These are phyloP conservation scores for Drosophila recens DNA, from an alignment of 2,888 invertebrate species.

Conservation along the genomic window DNA sequence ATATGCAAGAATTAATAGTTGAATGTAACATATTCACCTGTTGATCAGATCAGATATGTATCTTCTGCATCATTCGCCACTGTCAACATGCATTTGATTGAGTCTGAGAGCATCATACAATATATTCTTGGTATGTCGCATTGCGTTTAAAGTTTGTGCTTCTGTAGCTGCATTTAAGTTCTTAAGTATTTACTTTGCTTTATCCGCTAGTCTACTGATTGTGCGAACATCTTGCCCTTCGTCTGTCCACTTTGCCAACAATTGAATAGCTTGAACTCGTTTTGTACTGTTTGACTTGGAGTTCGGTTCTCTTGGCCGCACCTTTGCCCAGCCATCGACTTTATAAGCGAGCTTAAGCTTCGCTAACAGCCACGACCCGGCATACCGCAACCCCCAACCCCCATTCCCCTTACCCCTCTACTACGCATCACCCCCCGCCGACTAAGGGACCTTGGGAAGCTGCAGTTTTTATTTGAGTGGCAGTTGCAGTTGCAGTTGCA, in stretches of 20 bases:
- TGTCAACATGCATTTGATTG: slow-evolving; percentile 19
- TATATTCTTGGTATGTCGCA: slow-evolving; percentile 13
- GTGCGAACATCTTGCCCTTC: slow-evolving; percentile 28
- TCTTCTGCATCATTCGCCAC: neutral
- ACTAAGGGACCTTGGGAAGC: slow-evolving; percentile 28
- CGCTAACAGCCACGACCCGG: neutral
- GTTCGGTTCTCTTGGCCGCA: slow-evolving; percentile 22
- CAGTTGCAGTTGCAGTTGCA: slow-evolving; percentile 39
- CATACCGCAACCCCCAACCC: neutral
- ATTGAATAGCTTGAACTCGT: slow-evolving; percentile 47
- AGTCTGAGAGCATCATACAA: slow-evolving; percentile 6
- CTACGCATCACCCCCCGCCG: neutral
- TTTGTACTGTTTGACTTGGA: slow-evolving; percentile 34
- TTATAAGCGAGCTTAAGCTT: slow-evolving; percentile 36
- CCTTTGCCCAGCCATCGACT: slow-evolving; percentile 34
- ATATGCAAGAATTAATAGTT: neutral
- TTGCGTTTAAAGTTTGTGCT: slow-evolving; percentile 21
- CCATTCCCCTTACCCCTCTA: neutral
- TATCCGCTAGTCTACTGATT: slow-evolving; percentile 16
- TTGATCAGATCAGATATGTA: neutral
- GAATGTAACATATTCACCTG: neutral
- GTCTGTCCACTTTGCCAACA: slow-evolving; percentile 18
- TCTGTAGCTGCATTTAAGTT: slow-evolving; percentile 38
- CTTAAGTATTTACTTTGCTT: slow-evolving; percentile 32
- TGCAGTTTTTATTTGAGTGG: slow-evolving; percentile 38